Percentiles rank a stretch among this genome's conserved stretches.
These are phyloP conservation scores for Macaria liturata DNA, from an alignment of 2,888 invertebrate species.

Conservation along the genomic window DNA sequence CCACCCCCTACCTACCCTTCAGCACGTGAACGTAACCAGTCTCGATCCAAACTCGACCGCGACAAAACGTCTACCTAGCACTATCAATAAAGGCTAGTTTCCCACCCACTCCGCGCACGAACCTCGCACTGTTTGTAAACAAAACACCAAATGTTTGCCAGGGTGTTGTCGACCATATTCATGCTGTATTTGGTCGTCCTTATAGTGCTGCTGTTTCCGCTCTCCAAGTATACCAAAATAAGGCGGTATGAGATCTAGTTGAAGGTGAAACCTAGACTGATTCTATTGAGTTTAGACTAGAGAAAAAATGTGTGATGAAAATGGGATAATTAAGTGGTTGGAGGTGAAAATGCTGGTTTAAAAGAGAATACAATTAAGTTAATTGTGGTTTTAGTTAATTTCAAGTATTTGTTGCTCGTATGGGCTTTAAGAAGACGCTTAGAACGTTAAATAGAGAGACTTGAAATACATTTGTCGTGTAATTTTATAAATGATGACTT, in stretches of 20 bases:
- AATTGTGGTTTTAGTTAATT: too few species aligned
- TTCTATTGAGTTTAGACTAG: too few species aligned
- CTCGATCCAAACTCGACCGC: conserved; percentile 26
- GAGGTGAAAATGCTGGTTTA: too few species aligned
- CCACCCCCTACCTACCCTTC: conserved; percentile 9
- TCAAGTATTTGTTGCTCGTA: too few species aligned
- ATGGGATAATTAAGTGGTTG: too few species aligned
- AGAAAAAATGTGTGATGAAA: too few species aligned
- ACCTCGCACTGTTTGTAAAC: conserved; percentile 14
- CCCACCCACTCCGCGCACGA: background rate
- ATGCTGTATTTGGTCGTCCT: conserved; percentile 68
- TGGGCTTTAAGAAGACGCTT: too few species aligned
- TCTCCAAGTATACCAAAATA: conserved; percentile 64
- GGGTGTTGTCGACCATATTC: conserved; percentile 62
- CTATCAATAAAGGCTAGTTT: conserved; percentile 2
- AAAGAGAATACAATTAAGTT: too few species aligned
- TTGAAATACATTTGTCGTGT: too few species aligned
- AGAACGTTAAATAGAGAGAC: too few species aligned
- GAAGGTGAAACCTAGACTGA: background rate
- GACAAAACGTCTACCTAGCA: conserved; percentile 36
- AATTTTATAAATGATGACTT: too few species aligned
- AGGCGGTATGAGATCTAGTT: conserved; percentile 20
- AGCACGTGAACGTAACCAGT: conserved; percentile 12
- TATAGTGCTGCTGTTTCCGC: conserved; percentile 65
- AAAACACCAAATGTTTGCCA: conserved; percentile 49